Conservation (phyloP, 2,888 invertebrate species). For the Macrostomum cliftonense region DNA sequence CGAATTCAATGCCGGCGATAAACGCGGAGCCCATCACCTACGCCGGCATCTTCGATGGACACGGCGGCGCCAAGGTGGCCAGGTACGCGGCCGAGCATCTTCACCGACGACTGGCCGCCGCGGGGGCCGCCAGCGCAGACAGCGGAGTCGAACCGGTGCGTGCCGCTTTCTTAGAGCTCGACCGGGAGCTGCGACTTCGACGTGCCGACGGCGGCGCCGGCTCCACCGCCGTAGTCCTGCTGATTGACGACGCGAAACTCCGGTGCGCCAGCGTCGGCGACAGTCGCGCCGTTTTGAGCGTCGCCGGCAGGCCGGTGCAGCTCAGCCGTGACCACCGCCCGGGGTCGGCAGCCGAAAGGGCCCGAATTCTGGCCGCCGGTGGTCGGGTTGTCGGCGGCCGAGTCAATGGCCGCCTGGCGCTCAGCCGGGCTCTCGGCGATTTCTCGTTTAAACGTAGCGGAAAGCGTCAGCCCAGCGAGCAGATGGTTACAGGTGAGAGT, state of each 20-base stretch:
- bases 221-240: slow-evolving; percentile 65
- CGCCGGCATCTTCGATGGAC: slow-evolving; percentile 91
- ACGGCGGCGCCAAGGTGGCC: slow-evolving; percentile 62
- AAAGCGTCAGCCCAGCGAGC: neutral
- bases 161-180: slow-evolving; percentile 72
- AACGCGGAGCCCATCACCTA: slow-evolving; percentile 79
- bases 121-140: too few relatives aligned
- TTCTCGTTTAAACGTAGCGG: neutral
- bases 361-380: slow-evolving; percentile 72
- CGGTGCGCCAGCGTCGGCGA: slow-evolving; percentile 95
- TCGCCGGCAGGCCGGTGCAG: slow-evolving; percentile 56
- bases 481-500: neutral
- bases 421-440: neutral
- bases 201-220: slow-evolving; percentile 65
- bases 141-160: slow-evolving; percentile 66
- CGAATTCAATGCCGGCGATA: slow-evolving; percentile 15
- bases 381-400: slow-evolving; percentile 91
- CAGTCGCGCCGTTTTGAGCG: slow-evolving; percentile 74
- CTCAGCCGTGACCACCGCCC: slow-evolving; percentile 88
- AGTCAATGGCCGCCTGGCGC: slow-evolving; percentile 48
- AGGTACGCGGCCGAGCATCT: slow-evolving; percentile 84
- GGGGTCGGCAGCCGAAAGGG: slow-evolving; percentile 62
- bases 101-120: slow-evolving; percentile 46
- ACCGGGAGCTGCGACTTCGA: slow-evolving; percentile 56
- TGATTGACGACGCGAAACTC: slow-evolving; percentile 57